These are phyloP conservation scores for Pica pica DNA, from an alignment of 2,113 vertebrate genomes.

Conservation along the genomic window DNA sequence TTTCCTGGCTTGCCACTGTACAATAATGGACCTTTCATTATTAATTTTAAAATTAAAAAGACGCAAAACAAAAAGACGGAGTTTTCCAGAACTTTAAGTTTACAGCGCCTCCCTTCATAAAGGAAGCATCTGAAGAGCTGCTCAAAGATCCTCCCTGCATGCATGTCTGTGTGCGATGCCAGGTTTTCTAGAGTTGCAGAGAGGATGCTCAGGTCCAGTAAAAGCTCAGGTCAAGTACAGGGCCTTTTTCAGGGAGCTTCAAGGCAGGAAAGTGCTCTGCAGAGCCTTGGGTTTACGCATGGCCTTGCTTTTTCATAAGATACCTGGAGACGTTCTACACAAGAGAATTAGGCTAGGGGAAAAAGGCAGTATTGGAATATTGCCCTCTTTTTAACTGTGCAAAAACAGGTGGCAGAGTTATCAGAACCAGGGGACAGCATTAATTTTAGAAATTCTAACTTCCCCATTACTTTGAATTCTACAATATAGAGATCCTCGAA, in stretches of 20 bases:
- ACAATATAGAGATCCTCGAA: accelerated
- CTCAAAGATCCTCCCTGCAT: neutral
- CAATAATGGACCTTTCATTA: neutral
- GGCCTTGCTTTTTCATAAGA: neutral
- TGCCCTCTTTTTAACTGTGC: neutral
- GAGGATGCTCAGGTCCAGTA: neutral
- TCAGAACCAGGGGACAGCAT: neutral
- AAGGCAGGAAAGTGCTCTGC: neutral
- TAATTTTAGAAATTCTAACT: neutral
- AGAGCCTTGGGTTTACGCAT: neutral
- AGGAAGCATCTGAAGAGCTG: neutral
- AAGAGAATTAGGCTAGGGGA: neutral
- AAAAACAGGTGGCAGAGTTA: neutral
- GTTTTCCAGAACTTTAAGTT: neutral
- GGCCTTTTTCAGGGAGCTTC: neutral
- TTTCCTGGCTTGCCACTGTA: neutral
- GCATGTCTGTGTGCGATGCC: accelerated
- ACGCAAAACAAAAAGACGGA: neutral
- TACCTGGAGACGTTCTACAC: neutral
- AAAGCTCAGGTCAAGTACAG: neutral
- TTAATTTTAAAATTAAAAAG: neutral
- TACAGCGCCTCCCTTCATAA: neutral
- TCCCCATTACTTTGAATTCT: neutral
- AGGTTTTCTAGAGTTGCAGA: neutral
- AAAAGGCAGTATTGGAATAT: neutral